Evolutionary conservation across 2,797 vertebrate genomes (phyloP), one percentile per base, ranked within the genome.

Genomic region (Esox lucius): DNA sequence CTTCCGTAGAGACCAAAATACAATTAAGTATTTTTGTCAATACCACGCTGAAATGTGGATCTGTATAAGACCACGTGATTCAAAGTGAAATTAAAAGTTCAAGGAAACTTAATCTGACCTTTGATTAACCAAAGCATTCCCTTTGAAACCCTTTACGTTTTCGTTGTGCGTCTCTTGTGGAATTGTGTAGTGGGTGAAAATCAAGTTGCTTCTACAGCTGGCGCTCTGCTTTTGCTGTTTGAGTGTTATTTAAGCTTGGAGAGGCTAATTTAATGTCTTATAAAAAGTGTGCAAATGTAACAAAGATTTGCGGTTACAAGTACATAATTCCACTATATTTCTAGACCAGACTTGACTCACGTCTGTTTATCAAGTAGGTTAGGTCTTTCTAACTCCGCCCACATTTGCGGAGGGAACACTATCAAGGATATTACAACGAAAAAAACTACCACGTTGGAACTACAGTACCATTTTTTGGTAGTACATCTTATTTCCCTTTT

Each of bases 361-460:
- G n/a, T 49, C 39, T n/a, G 39, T 69, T n/a, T 70, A 31, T 46
- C 15, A 26, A 12, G 12, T 28, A 19, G 46, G 22, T 28, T 17
- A 12, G 26, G 28, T 13, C 62, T 65, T 15, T 17, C 31, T 65
- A 35, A 59, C 56, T 59, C 56, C 56, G 2, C n/a, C 56, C 56
- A 22, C n/a, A 5, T 59, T 16, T 46, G 42, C 42, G 9, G 42
- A 46, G 9, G 42, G 42, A 13, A 46, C 9, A 48, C 48, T 49
- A 19, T 70, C 68, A 28, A 24, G 48, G 24, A 53, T 70, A 70
- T 70, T 31, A 70, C 15, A 53, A 12, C 19, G 68, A 53, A 70
- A 46, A 8, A 48, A 53, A 51, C 22, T 51, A 51, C 49, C 46
- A 51, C 68, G 68, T 51, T 51, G 68, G 24, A 17, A 68, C 24